A percentile compares a stretch with the other conserved stretches of the same genome.
Evolutionary conservation across 1,140 invertebrate species (phyloP).

Genomic region (Adelges cooleyi): DNA sequence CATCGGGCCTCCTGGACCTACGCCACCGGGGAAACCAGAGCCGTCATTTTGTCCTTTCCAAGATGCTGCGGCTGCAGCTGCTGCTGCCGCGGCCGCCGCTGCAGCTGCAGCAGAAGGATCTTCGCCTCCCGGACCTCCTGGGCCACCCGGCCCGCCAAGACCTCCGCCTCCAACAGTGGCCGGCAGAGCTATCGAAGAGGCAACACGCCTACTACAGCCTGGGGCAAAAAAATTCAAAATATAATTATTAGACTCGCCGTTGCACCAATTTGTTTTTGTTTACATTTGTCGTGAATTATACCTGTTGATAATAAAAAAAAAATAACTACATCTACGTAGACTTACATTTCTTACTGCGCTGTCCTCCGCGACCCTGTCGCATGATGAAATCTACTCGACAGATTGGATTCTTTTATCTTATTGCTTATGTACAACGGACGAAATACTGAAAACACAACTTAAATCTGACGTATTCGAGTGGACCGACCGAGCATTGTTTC

Average conservation of each 20-base stretch:
- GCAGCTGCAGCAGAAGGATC: background rate
- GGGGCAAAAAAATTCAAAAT: background rate
- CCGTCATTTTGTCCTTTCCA: background rate
- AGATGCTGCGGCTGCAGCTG: background rate
- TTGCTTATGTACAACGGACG: too few species aligned
- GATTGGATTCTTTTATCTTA: too few species aligned
- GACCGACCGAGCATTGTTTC: too few species aligned
- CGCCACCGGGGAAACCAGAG: background rate
- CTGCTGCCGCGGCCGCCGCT: background rate
- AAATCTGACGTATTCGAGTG: too few species aligned
- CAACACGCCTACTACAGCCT: slow-evolving; percentile 17
- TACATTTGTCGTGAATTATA: background rate
- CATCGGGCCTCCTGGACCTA: background rate
- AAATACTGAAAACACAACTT: too few species aligned
- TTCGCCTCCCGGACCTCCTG: background rate
- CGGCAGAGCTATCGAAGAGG: background rate
- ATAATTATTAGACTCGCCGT: background rate
- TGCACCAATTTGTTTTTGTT: background rate
- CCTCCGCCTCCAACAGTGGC: background rate
- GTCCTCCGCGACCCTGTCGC: slow-evolving; percentile 43
- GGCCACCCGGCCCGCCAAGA: background rate
- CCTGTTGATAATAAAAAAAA: background rate
- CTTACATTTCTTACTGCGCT: slow-evolving; percentile 44
- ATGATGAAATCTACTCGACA: slow-evolving; percentile 33
- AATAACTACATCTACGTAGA: slow-evolving; percentile 20